Evolutionary conservation across 2,888 invertebrate species (phyloP).

Genomic region (Ornithoptera alexandrae): DNA sequence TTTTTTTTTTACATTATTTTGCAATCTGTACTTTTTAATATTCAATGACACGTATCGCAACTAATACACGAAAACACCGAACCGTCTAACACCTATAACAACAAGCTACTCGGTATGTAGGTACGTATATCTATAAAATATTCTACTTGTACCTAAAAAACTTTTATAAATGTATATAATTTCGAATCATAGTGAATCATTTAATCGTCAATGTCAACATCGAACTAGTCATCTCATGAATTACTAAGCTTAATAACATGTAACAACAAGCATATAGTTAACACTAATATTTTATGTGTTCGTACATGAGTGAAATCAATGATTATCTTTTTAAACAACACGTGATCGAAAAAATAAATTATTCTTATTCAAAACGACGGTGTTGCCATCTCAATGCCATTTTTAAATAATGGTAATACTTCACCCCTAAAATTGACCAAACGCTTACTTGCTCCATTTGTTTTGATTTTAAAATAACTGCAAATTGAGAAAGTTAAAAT

Average conservation of each 20-base stretch:
- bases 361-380: too few relatives aligned
- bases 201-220: constrained; percentile 52
- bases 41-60: constrained; percentile 43
- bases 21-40: constrained; percentile 38
- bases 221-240: constrained; percentile 51
- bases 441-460: constrained; percentile 37
- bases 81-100: constrained; percentile 60
- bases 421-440: constrained; percentile 68
- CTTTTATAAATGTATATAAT: constrained; percentile 75
- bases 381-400: neutral
- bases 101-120: constrained; percentile 40
- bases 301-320: constrained; percentile 4
- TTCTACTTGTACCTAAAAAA: constrained; percentile 58
- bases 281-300: constrained; percentile 29
- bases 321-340: constrained; percentile 4
- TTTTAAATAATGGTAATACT: constrained; percentile 19
- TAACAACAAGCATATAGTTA: constrained; percentile 41
- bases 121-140: constrained; percentile 49
- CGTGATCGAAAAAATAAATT: neutral
- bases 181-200: constrained; percentile 41
- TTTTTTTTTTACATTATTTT: constrained; percentile 31
- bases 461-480: constrained; percentile 30
- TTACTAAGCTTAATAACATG: constrained; percentile 47
- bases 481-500: constrained; percentile 60
- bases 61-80: constrained; percentile 55